Evolutionary conservation across 2,113 vertebrate genomes (phyloP).

Genomic region (Pimephales promelas): DNA sequence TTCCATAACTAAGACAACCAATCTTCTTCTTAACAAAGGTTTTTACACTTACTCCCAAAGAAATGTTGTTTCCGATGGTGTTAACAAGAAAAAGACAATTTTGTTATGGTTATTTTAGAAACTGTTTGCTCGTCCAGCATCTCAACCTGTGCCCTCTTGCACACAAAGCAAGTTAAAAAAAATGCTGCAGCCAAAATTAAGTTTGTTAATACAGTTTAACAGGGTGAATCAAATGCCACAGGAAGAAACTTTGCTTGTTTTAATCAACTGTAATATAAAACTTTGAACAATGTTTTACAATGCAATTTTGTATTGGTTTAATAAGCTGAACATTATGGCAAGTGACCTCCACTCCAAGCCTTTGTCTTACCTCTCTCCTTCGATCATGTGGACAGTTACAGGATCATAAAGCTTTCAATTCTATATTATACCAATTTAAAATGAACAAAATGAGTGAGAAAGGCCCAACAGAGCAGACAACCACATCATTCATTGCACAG

Average conservation of each 20-base stretch:
- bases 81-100: not conserved
- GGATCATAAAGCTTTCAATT: not conserved
- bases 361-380: conserved; percentile 2
- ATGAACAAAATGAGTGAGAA: not conserved
- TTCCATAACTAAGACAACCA: not conserved
- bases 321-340: not conserved
- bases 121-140: not conserved
- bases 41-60: not conserved
- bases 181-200: not conserved
- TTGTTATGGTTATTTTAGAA: not conserved
- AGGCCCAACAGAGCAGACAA: not conserved
- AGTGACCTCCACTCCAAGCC: not conserved
- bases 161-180: not conserved
- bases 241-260: not conserved
- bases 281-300: not conserved
- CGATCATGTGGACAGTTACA: conserved; percentile 27
- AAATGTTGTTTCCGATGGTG: not conserved
- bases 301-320: not conserved
- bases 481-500: not conserved
- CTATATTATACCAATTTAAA: not conserved
- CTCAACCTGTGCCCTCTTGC: not conserved
- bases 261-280: not conserved
- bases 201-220: not conserved
- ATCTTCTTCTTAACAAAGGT: not conserved
- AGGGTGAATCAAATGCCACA: not conserved